Evolutionary conservation across 2,797 vertebrate genomes (phyloP), one percentile per base, ranked within the genome.

Genomic region (Chromis chromis): DNA sequence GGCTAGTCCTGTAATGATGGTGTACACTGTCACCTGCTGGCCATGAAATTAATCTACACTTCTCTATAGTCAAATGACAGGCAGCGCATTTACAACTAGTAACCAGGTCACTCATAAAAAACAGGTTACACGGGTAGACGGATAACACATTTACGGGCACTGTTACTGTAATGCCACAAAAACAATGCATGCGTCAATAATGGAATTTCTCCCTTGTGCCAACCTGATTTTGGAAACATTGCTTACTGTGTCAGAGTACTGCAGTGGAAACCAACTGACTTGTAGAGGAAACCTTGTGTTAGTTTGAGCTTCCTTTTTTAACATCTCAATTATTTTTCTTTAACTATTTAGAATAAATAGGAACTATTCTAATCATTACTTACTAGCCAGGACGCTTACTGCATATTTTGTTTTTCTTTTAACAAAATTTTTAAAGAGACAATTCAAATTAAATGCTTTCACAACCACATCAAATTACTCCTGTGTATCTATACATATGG

Each of bases 11-110:
- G 10, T 48, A 65, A 27, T 33, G 16, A 52, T 13, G 6, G 64
- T 56, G 13, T 12, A 79, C 55, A 86, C 71, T 87, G 92, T 33
- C 93, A 89, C 76, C 93, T 93, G 79, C 83, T 94, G 94, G 90
- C 12, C 79, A 85, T 10, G 4, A 2, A 36, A 13, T 46, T 40
- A 25, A 76, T 0, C 11, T 69, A 68, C 76, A 77, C 1, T 50
- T 4, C 22, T 22, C 21, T 24, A 13, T 12, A 13, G 21, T 21
- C 14, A 48, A 49, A 50, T 24, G 10, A 13, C n/a, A 6, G n/a
- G 19, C 46, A n/a, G 19, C 13, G 36, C 12, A 39, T 13, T 11
- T 39, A 13, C 36, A 11, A 13, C 39, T 3, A 42, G 39, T 42
- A 42, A 42, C 3, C n/a, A 46, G 44, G 44, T 9, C 14, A 7